phyloP scores from a whole-genome alignment of 2,888 invertebrate genomes.

The Andrena haemorrhoa region DNA sequence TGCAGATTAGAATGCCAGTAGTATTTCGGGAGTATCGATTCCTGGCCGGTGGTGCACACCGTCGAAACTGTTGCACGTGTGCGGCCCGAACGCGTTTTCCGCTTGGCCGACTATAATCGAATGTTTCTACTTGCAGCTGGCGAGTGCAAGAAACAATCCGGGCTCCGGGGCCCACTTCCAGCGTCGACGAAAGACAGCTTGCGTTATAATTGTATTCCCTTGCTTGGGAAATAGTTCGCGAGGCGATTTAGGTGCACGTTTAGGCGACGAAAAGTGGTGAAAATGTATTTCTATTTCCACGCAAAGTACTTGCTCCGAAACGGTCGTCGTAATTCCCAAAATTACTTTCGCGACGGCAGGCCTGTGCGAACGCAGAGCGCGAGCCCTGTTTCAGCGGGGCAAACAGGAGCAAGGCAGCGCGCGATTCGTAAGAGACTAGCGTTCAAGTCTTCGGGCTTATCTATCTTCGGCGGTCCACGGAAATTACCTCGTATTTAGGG shows the following conservation, averaged over 20 bases:
- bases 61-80: slow-evolving; percentile 40
- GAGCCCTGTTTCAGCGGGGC: not conserved
- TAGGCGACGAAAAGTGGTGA: too few relatives aligned
- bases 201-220: not conserved
- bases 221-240: not conserved
- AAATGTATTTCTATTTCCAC: not conserved
- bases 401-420: not conserved
- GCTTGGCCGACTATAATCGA: slow-evolving; percentile 47
- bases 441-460: slow-evolving; percentile 17
- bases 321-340: slow-evolving; percentile 4
- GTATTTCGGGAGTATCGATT: slow-evolving; percentile 66
- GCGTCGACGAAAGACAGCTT: too few relatives aligned
- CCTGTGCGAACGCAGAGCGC: too few relatives aligned
- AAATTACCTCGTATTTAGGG: slow-evolving; percentile 63
- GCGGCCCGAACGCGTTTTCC: slow-evolving; percentile 50
- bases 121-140: slow-evolving; percentile 36
- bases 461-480: slow-evolving; percentile 45
- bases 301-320: not conserved
- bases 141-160: slow-evolving; percentile 32
- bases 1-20: slow-evolving; percentile 69
- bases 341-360: slow-evolving; percentile 4
- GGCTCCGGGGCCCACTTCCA: not conserved
- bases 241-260: too few relatives aligned
- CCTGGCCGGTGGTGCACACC: slow-evolving; percentile 21
- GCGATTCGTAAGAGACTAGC: slow-evolving; percentile 20